Conservation (phyloP, 1,140 invertebrate species). For the Cotesia chilonis region DNA sequence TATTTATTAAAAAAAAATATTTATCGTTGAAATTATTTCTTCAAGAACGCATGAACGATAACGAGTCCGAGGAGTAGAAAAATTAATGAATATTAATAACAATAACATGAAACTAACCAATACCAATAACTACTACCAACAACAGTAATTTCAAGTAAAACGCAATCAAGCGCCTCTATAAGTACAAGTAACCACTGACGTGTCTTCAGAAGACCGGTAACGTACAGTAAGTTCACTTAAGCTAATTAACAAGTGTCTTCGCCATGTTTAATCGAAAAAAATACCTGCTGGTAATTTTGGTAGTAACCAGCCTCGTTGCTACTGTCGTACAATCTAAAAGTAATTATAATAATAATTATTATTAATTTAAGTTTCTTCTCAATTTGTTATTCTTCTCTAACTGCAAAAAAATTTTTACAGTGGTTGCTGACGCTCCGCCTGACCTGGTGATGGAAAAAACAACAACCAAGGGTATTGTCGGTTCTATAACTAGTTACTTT, state of each 20-base stretch:
- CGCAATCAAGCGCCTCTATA: slow-evolving; percentile 22
- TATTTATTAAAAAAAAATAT: not conserved
- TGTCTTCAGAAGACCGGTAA: slow-evolving; percentile 30
- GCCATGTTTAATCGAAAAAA: slow-evolving; percentile 24
- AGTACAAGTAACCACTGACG: slow-evolving; percentile 21
- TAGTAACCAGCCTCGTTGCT: not conserved
- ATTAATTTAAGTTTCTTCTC: not conserved
- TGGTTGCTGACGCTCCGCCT: not conserved
- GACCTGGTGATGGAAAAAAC: slow-evolving; percentile 2
- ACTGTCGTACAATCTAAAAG: slow-evolving; percentile 6
- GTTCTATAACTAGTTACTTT: slow-evolving; percentile 1
- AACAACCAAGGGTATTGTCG: slow-evolving; percentile 30
- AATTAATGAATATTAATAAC: not conserved
- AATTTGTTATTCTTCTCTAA: too few species aligned
- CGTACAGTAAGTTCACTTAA: slow-evolving; percentile 17
- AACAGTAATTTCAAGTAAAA: slow-evolving; percentile 10
- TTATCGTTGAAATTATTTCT: not conserved
- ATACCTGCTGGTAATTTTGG: slow-evolving; percentile 16
- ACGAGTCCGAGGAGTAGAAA: not conserved
- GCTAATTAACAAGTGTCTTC: slow-evolving; percentile 20
- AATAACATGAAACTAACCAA: not conserved
- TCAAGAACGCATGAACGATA: not conserved
- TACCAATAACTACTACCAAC: not conserved
- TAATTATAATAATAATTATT: slow-evolving; percentile 15
- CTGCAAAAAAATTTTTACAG: not conserved